These are phyloP conservation scores for Arvicanthis niloticus DNA, from an alignment of 2,113 vertebrate genomes.

Conservation along the genomic window DNA sequence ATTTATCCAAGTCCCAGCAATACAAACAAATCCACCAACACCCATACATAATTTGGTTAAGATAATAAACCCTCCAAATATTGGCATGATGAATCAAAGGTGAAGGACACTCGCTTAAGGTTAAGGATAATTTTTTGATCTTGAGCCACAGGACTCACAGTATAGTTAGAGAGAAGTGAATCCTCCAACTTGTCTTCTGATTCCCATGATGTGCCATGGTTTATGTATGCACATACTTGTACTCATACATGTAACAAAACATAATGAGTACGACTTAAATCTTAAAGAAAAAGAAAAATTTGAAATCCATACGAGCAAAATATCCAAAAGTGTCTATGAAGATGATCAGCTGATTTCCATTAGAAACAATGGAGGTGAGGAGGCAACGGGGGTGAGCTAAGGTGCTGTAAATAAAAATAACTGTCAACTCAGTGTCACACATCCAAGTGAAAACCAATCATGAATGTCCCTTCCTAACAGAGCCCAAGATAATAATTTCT, in stretches of 20 bases:
- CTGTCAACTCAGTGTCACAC: neutral
- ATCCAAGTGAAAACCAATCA: neutral
- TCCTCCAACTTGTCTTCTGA: neutral
- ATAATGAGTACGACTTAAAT: neutral
- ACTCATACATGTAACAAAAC: neutral
- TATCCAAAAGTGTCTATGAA: no score
- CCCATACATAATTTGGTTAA: neutral
- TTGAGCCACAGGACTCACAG: neutral
- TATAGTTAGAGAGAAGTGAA: neutral
- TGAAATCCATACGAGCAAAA: neutral
- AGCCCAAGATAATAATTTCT: neutral
- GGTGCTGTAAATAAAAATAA: neutral
- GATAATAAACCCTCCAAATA: neutral
- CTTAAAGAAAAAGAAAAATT: neutral
- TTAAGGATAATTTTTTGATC: neutral
- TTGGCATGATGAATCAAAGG: no score
- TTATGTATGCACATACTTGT: neutral
- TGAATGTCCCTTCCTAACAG: neutral
- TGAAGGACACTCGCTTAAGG: neutral
- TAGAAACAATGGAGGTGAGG: neutral
- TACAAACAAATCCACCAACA: neutral
- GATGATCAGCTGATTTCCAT: neutral
- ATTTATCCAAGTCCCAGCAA: neutral
- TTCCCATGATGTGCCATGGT: neutral
- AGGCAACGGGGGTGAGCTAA: neutral